Evolutionary conservation across 1,140 invertebrate species (phyloP).

Genomic region (Mamestra configurata): DNA sequence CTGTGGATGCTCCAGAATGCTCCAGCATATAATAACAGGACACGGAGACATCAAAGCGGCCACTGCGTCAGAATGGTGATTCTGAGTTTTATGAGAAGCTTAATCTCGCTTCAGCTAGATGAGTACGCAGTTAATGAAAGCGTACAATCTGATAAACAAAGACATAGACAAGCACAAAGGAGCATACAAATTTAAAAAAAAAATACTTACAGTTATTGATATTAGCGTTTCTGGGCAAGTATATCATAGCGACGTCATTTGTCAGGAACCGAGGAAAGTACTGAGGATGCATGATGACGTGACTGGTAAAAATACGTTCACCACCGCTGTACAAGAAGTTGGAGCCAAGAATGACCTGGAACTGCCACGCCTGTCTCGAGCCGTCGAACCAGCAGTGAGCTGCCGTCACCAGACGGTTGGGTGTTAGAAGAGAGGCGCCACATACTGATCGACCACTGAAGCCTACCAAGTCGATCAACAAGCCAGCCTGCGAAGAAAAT

Average conservation of each 20-base stretch:
- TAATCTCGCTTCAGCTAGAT: too few relatives aligned
- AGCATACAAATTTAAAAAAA: too few relatives aligned
- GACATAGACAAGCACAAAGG: not conserved
- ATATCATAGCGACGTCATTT: not conserved
- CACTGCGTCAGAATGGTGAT: too few relatives aligned
- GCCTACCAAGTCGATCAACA: not conserved
- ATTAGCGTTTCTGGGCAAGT: not conserved
- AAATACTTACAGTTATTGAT: not conserved
- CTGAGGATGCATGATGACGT: not conserved
- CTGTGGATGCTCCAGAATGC: too few relatives aligned
- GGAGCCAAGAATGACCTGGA: not conserved
- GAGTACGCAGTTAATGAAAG: too few relatives aligned
- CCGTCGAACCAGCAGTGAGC: too few relatives aligned
- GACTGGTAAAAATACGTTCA: not conserved
- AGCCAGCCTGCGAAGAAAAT: not conserved
- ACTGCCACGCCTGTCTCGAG: not conserved
- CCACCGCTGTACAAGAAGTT: not conserved
- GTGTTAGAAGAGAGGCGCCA: not conserved
- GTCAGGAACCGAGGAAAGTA: not conserved
- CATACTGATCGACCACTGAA: not conserved
- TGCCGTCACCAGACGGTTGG: not conserved
- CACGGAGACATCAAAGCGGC: too few relatives aligned
- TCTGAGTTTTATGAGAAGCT: too few relatives aligned
- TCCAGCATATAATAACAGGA: too few relatives aligned
- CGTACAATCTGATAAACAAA: too few relatives aligned